These are phyloP conservation scores for Orycteropus afer DNA, from an alignment of 2,113 vertebrate species.

Conservation along the genomic window DNA sequence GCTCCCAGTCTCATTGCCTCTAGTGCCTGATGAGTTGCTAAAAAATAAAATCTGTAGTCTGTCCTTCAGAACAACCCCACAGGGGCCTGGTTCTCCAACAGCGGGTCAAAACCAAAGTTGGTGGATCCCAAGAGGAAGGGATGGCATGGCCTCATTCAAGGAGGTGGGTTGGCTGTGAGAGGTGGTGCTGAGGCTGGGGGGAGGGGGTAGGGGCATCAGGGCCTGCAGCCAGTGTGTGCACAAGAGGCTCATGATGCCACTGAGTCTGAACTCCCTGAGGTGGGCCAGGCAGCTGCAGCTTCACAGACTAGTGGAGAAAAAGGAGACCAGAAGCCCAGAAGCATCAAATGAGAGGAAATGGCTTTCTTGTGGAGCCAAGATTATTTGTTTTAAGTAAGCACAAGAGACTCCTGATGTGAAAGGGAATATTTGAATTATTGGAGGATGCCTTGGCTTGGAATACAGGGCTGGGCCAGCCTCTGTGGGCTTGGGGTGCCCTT, in stretches of 20 bases:
- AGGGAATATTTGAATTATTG: conserved; percentile 55
- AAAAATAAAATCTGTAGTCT: background rate
- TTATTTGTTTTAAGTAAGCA: conserved; percentile 63
- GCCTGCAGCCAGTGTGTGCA: background rate
- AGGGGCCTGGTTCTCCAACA: background rate
- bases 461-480: background rate
- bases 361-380: conserved; percentile 45
- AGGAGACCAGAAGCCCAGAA: conserved; percentile 13
- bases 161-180: background rate
- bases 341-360: conserved; percentile 36
- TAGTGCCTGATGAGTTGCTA: background rate
- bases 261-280: background rate
- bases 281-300: background rate
- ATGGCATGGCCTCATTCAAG: background rate
- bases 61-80: background rate
- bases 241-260: background rate
- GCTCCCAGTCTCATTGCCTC: background rate
- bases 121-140: background rate
- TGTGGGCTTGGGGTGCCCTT: conserved; percentile 50
- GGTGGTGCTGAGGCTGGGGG: fast-evolving
- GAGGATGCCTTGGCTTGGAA: conserved; percentile 55
- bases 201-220: background rate
- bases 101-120: background rate
- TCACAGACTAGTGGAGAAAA: background rate
- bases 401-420: conserved; percentile 38